Evolutionary conservation across 2,113 vertebrate species (phyloP), one percentile per base, ranked within the genome.

Genomic region (Zosterops pallidus): DNA sequence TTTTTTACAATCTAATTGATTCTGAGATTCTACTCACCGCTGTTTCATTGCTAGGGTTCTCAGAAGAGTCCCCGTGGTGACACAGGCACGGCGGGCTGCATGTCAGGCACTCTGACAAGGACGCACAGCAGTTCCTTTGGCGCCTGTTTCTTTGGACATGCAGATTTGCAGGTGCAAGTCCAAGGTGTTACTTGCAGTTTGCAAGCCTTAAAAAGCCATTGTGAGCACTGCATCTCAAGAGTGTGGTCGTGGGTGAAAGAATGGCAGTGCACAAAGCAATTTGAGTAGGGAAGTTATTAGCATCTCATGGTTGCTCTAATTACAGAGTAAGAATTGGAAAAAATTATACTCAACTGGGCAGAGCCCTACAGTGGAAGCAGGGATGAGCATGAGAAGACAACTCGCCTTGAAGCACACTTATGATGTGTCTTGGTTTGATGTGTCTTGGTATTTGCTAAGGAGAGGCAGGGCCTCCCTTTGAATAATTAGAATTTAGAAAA

Each of bases 81-180:
- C 62, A 22, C 14, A 5, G 25, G 16, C 6, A 2, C 2, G 11
- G 20, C 0, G 0, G 41, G 37, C 42, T 37, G n/a, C 37, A 41
- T 24, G 25, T 35, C 26, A 28, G 22, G 16, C 20, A 31, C 42
- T 46, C 9, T 24, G 18, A n/a, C 52, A 9, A 3, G 3, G 47
- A 33, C 9, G 5, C 5, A 11, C 21, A 47, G 1, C 29, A 10
- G 14, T 14, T 68, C 11, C 35, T 16, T 16, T 59, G 29, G 33
- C 4, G 2, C 9, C 9, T 42, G 29, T 25, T 75, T 26, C 42
- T 68, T 41, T 21, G 35, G 19, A 9, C 0, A 0, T 31, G 22
- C 20, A 23, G 19, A 11, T 82, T 46, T 57, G 60, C 46, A 37
- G 41, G 7, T n/a, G 39, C 39, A 29, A 60, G 37, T 16, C n/a